Evolutionary conservation across 2,113 vertebrate species (phyloP), one percentile per base, ranked within the genome.

Genomic region (Cisticola juncidis): DNA sequence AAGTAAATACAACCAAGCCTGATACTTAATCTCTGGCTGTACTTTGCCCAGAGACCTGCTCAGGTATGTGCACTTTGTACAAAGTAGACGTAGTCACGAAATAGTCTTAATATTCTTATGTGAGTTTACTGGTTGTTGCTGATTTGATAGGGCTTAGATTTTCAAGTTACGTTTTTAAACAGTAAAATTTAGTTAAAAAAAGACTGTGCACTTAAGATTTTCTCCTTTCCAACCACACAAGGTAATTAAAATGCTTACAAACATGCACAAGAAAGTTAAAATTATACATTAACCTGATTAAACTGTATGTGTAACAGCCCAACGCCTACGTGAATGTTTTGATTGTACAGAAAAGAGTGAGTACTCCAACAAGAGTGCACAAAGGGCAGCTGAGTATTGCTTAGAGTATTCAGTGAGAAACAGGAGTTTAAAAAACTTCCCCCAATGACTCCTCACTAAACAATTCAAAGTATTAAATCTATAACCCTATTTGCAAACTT

Each of bases 21-120:
- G 60, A 60, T 93, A 95, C 64, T 71, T 92, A 95, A 95, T 95
- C 92, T 91, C 60, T 81, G 69, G 19, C 40, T 87, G 91, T 72
- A 93, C 88, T 93, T 95, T 96, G 90, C 72, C 85, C 92, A 48
- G 65, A 86, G 53, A 72, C 81, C 29, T 20, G 20, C n/a, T 47
- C n/a, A 62, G 78, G 57, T 86, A 70, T 81, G 61, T 93, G 92
- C 21, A 76, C 86, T 95, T 92, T 90, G 86, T 83, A 79, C 74
- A 1, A 53, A 76, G 65, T 50, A 85, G 28, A 38, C 9, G 25
- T 48, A 88, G 54, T 71, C 53, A 74, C 31, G 42, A 66, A 56
- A 85, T 17, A 62, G 38, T 47, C 66, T 40, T 62, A 77, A 61
- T 9, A 9, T 28, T 33, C 9, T 86, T 7, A 23, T 23, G 1